These are phyloP conservation scores for Calosoma granatense DNA, from an alignment of 1,140 invertebrate species.

Conservation along the genomic window DNA sequence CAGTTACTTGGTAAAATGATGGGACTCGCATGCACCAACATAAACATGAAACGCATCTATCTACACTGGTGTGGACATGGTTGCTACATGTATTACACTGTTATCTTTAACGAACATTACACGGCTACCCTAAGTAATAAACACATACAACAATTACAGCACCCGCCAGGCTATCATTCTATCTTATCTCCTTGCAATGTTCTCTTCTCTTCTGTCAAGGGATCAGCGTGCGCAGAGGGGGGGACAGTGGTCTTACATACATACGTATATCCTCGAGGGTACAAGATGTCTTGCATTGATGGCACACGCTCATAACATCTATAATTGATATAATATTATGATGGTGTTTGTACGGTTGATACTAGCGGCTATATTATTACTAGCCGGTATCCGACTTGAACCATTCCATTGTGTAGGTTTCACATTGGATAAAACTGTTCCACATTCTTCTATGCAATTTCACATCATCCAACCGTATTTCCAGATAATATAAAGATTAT, in stretches of 20 bases:
- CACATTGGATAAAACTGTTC: no score
- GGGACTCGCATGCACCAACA: not conserved
- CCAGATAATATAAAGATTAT: no score
- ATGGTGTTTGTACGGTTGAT: no score
- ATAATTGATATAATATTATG: slow-evolving; percentile 6
- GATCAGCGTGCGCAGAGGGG: no score
- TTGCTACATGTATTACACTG: not conserved
- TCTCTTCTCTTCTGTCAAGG: not conserved
- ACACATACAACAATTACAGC: slow-evolving; percentile 5
- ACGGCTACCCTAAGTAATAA: not conserved
- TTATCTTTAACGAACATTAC: slow-evolving; percentile 4
- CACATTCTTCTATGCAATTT: no score
- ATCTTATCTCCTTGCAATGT: not conserved
- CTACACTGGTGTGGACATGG: not conserved
- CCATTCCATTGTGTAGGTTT: no score
- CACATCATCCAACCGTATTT: no score
- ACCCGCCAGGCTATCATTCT: not conserved
- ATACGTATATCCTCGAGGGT: not conserved
- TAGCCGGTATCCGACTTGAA: no score
- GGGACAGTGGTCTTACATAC: not conserved
- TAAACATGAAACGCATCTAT: not conserved
- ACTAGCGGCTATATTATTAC: not conserved
- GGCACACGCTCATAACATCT: not conserved
- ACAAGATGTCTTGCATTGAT: not conserved
- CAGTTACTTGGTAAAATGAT: not conserved